Percentiles rank a stretch among this genome's conserved stretches.
Evolutionary conservation across 1,140 invertebrate species (phyloP).

Genomic region (Pachyrhynchus sulphureomaculatus): DNA sequence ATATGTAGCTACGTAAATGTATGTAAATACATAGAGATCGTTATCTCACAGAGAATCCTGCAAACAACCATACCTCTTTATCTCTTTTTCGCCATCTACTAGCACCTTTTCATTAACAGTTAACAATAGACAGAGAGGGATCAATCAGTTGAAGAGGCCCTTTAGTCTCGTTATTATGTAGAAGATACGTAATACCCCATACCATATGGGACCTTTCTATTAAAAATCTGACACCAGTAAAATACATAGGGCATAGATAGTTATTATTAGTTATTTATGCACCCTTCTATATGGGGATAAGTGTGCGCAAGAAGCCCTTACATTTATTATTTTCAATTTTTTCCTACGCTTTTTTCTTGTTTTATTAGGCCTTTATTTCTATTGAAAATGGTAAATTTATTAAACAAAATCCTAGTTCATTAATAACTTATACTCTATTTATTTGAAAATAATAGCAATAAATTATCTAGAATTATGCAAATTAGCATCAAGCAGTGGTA

Average conservation of each 20-base stretch:
- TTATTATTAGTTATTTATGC: constrained; percentile 4
- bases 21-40: too few species aligned
- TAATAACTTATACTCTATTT: too few species aligned
- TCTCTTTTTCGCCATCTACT: constrained; percentile 13
- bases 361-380: too few species aligned
- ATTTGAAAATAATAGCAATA: too few species aligned
- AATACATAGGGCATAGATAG: neutral
- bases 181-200: neutral
- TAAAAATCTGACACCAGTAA: constrained; percentile 55
- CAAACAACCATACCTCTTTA: neutral
- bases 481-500: too few species aligned
- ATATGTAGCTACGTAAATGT: too few species aligned
- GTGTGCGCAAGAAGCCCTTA: neutral
- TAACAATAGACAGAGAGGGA: neutral
- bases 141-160: constrained; percentile 2
- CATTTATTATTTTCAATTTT: too few species aligned
- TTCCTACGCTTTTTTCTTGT: too few species aligned
- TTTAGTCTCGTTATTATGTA: constrained; percentile 1
- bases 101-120: constrained; percentile 16
- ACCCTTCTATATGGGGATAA: neutral
- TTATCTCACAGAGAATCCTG: too few species aligned
- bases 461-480: too few species aligned
- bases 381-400: too few species aligned
- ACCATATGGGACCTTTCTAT: constrained; percentile 43
- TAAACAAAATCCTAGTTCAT: too few species aligned